A percentile compares a stretch with the other conserved stretches of the same genome.
These are phyloP conservation scores for Ophion ellenae DNA, from an alignment of 2,888 invertebrate species.

Conservation along the genomic window DNA sequence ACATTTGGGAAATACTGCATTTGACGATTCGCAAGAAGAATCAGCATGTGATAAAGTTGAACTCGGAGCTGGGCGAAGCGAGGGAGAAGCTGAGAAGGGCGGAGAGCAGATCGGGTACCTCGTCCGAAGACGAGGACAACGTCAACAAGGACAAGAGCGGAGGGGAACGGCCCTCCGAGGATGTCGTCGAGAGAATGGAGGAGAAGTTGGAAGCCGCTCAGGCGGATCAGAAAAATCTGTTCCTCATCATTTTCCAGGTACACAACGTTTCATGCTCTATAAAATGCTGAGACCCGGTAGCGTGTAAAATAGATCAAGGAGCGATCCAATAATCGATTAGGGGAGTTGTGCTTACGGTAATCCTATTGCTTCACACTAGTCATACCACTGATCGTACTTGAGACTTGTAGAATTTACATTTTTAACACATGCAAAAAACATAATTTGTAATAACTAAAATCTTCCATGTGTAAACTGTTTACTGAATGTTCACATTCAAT, in stretches of 20 bases:
- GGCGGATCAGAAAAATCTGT: constrained; percentile 98
- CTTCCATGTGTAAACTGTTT: no score
- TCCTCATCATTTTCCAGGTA: constrained; percentile 97
- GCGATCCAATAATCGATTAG: not conserved
- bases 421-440: no score
- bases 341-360: no score
- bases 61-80: constrained; percentile 92
- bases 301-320: no score
- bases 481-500: no score
- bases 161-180: constrained; percentile 88
- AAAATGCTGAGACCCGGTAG: not conserved
- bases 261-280: not conserved
- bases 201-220: constrained; percentile 97
- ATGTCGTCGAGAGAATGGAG: constrained; percentile 97
- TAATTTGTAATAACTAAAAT: no score
- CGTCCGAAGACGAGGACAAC: constrained; percentile 90
- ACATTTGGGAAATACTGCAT: constrained; percentile 98
- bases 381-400: no score
- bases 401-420: no score
- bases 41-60: constrained; percentile 94
- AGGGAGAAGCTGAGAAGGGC: constrained; percentile 94
- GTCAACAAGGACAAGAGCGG: constrained; percentile 85
- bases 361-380: no score
- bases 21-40: constrained; percentile 98
- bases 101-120: constrained; percentile 91